A percentile compares a stretch with the other conserved stretches of the same genome.
Evolutionary conservation across 1,140 invertebrate species (phyloP).

Genomic region (Parasteatoda tepidariorum): DNA sequence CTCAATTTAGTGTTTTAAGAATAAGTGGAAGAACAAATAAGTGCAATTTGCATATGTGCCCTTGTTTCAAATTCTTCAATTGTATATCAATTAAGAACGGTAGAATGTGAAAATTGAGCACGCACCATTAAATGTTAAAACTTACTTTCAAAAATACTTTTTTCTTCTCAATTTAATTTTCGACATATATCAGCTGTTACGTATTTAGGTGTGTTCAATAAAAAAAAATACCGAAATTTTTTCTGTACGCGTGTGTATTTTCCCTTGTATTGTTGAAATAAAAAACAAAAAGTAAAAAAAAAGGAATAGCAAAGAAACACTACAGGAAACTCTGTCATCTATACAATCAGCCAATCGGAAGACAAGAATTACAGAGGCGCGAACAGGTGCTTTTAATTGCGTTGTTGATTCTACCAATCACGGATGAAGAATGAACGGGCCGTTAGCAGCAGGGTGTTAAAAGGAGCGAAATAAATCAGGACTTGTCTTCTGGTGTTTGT

Average conservation of each 20-base stretch:
- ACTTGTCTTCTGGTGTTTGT: not conserved
- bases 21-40: too few relatives aligned
- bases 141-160: too few relatives aligned
- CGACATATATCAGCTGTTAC: too few relatives aligned
- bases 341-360: not conserved
- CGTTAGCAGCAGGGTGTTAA: constrained; percentile 7
- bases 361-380: not conserved
- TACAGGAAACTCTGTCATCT: not conserved
- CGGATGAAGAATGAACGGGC: constrained; percentile 1
- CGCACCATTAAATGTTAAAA: too few relatives aligned
- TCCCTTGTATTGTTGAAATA: not conserved
- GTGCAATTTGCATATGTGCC: too few relatives aligned
- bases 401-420: constrained; percentile 12
- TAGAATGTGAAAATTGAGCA: too few relatives aligned
- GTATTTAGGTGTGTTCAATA: too few relatives aligned
- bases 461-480: constrained; percentile 6
- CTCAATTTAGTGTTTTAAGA: too few relatives aligned
- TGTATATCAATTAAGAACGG: too few relatives aligned
- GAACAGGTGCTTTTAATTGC: constrained; percentile 16
- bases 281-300: not conserved
- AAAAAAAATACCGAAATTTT: not conserved
- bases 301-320: not conserved
- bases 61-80: too few relatives aligned
- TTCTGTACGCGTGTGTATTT: not conserved
- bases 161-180: too few relatives aligned